Conservation (phyloP, 2,113 vertebrate genomes). For the Uropsilus gracilis region DNA sequence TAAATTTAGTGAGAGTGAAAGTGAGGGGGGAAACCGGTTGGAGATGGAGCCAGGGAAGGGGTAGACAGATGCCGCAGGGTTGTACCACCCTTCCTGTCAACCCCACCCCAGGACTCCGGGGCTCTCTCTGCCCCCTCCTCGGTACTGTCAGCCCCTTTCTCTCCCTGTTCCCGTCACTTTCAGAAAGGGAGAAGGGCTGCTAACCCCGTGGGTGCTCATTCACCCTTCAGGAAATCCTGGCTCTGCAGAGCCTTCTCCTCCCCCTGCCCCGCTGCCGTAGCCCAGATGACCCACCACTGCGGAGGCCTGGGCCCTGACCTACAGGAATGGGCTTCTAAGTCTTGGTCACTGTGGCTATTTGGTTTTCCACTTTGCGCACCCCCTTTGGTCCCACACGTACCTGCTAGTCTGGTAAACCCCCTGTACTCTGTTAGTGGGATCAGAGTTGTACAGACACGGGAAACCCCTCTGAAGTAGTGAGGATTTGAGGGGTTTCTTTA, state of each 20-base stretch:
- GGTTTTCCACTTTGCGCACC: neutral
- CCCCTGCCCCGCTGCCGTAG: neutral
- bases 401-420: neutral
- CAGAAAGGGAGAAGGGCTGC: neutral
- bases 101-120: neutral
- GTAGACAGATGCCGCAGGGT: neutral
- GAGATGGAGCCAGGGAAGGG: slow-evolving; percentile 46
- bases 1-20: slow-evolving; percentile 76
- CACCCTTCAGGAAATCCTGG: neutral
- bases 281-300: neutral
- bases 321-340: neutral
- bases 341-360: neutral
- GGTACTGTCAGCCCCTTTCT: neutral
- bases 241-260: neutral
- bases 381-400: neutral
- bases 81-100: neutral
- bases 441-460: neutral
- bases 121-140: neutral
- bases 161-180: neutral
- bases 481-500: neutral
- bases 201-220: neutral
- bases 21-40: slow-evolving; percentile 62
- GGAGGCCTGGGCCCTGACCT: neutral
- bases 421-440: neutral
- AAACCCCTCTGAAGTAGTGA: neutral